phyloP scores from a whole-genome alignment of 2,888 invertebrate species.

The Theretra japonica region DNA sequence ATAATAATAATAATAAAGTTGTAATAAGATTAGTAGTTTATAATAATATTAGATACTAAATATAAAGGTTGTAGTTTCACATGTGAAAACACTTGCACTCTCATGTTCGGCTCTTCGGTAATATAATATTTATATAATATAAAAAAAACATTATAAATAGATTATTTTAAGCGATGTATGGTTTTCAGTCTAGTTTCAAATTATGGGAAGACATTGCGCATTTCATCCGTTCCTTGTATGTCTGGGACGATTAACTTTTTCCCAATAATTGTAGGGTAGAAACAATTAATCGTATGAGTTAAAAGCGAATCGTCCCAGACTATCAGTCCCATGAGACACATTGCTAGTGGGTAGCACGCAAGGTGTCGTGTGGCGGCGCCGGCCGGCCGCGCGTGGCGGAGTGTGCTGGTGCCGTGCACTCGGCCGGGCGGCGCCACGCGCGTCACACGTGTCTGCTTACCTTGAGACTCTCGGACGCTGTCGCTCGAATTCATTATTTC shows the following conservation, averaged over 20 bases:
- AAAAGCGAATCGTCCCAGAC: constrained; percentile 72
- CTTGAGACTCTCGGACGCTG: constrained; percentile 95
- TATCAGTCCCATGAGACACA: constrained; percentile 70
- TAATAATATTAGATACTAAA: constrained; percentile 80
- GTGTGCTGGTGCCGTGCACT: constrained; percentile 17
- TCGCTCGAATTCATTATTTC: constrained; percentile 94
- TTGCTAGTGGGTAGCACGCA: constrained; percentile 63
- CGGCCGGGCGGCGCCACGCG: constrained; percentile 4
- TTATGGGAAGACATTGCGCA: constrained; percentile 86
- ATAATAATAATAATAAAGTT: constrained; percentile 57
- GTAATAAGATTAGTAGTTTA: constrained; percentile 80
- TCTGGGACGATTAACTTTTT: constrained; percentile 73
- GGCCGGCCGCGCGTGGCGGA: constrained; percentile 38
- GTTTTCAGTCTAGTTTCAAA: constrained; percentile 70
- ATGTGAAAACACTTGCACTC: constrained; percentile 85
- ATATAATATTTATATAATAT: constrained; percentile 72
- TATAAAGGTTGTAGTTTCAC: constrained; percentile 80
- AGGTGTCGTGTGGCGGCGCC: constrained; percentile 58
- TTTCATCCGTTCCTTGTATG: constrained; percentile 84
- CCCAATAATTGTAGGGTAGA: constrained; percentile 15
- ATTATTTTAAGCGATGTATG: constrained; percentile 81
- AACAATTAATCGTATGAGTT: constrained; percentile 24
- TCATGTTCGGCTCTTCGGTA: constrained; percentile 75
- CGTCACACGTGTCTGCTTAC: constrained; percentile 84
- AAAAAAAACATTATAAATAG: constrained; percentile 72